Conservation (phyloP, 1,140 invertebrate species). For the Zaprionus ghesquierei region DNA sequence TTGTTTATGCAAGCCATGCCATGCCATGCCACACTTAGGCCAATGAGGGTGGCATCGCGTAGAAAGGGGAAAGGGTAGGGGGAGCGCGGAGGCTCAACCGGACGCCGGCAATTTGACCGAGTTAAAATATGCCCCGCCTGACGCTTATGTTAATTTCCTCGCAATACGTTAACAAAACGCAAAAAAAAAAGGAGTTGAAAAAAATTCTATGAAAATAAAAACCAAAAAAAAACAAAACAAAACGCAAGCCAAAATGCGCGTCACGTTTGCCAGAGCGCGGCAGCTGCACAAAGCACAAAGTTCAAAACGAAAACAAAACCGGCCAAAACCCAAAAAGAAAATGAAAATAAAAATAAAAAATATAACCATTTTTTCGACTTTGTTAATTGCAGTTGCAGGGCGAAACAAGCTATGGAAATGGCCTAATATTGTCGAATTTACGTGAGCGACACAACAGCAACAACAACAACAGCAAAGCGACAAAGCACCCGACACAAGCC, state of each 20-base stretch:
- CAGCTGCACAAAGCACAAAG: constrained; percentile 47
- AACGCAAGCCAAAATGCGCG: constrained; percentile 59
- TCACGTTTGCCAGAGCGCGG: constrained; percentile 53
- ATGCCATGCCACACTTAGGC: constrained; percentile 33
- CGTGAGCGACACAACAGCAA: constrained; percentile 7
- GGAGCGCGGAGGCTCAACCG: constrained; percentile 39
- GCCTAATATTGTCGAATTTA: constrained; percentile 79
- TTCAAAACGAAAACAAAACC: constrained; percentile 10
- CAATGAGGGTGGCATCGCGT: not conserved
- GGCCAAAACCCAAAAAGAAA: constrained; percentile 17
- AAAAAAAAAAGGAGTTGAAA: constrained; percentile 51
- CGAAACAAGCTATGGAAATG: constrained; percentile 37
- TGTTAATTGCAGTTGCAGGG: constrained; percentile 68
- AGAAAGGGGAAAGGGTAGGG: not conserved
- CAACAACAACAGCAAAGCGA: not conserved
- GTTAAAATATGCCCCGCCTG: constrained; percentile 79
- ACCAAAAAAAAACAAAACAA: constrained; percentile 21
- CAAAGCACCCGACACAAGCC: not conserved
- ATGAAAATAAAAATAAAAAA: constrained; percentile 10
- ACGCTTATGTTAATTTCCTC: constrained; percentile 74
- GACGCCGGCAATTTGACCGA: constrained; percentile 79
- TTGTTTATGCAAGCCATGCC: constrained; percentile 69
- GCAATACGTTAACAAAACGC: constrained; percentile 40
- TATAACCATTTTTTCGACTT: constrained; percentile 29
- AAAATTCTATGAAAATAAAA: constrained; percentile 61